Conservation (phyloP, 2,888 invertebrate genomes). For the Lottia gigantea region DNA sequence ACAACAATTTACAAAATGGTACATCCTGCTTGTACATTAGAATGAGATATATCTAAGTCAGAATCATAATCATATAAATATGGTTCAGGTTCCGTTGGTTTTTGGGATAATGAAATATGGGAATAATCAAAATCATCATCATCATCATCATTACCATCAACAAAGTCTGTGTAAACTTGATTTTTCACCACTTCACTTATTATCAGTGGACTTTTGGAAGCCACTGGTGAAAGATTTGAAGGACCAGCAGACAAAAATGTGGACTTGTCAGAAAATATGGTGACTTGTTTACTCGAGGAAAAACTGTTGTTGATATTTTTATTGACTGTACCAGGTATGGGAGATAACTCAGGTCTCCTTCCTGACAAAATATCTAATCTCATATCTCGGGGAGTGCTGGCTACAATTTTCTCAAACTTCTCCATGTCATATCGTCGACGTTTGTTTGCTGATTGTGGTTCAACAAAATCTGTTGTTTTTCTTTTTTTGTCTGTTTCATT, state of each 20-base stretch:
- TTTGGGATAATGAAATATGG: background rate
- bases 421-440: background rate
- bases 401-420: background rate
- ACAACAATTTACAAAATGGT: background rate
- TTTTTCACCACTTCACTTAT: background rate
- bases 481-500: background rate
- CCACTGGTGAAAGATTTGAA: background rate
- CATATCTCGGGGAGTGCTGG: background rate
- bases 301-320: background rate
- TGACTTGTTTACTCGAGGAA: background rate
- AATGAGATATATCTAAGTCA: background rate
- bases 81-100: background rate
- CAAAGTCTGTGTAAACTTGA: background rate
- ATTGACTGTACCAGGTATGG: background rate
- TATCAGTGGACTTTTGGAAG: background rate
- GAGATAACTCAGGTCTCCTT: constrained; percentile 4
- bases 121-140: background rate
- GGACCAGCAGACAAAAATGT: background rate
- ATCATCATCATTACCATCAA: background rate
- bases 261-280: background rate
- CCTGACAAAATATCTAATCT: background rate
- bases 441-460: background rate
- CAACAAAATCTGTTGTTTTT: background rate
- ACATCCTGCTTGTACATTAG: background rate
- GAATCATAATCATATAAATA: background rate